Percentiles rank a stretch among this genome's conserved stretches.
These are phyloP conservation scores for Patiria miniata DNA, from an alignment of 35 echinoderm and acorn worm species.

Conservation along the genomic window DNA sequence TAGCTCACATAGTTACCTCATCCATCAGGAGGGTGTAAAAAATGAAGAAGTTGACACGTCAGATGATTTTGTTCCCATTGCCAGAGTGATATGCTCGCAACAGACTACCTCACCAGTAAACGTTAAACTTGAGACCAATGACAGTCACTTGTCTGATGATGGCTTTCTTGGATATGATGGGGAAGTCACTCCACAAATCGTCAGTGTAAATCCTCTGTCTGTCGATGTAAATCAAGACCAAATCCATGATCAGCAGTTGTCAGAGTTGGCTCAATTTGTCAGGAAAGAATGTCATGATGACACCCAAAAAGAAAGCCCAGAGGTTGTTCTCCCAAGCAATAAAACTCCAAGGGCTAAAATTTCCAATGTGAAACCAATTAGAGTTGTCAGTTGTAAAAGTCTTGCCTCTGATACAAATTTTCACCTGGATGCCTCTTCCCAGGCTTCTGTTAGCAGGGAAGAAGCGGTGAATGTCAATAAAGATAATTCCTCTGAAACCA, in stretches of 20 bases:
- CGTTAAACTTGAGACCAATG: neutral
- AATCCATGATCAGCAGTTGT: neutral
- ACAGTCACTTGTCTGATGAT: neutral
- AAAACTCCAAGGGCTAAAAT: neutral
- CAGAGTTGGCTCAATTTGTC: neutral
- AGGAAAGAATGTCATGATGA: neutral
- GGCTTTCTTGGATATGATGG: neutral
- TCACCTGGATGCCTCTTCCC: neutral
- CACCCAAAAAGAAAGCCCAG: neutral
- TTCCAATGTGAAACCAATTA: constrained; percentile 10
- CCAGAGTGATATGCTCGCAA: no score
- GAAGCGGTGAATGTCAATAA: neutral
- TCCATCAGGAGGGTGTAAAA: neutral
- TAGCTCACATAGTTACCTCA: neutral
- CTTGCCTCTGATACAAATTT: neutral
- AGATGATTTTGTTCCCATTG: neutral
- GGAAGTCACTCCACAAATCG: neutral
- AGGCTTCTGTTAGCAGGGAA: neutral
- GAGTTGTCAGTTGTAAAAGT: neutral
- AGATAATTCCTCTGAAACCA: neutral
- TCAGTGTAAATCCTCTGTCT: neutral
- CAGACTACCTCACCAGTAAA: no score
- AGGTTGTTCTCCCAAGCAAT: neutral
- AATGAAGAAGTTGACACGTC: neutral
- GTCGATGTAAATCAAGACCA: neutral